Base-by-base conservation (phyloP, 1,140 invertebrate species). In the Pogonomyrmex barbatus region DNA sequence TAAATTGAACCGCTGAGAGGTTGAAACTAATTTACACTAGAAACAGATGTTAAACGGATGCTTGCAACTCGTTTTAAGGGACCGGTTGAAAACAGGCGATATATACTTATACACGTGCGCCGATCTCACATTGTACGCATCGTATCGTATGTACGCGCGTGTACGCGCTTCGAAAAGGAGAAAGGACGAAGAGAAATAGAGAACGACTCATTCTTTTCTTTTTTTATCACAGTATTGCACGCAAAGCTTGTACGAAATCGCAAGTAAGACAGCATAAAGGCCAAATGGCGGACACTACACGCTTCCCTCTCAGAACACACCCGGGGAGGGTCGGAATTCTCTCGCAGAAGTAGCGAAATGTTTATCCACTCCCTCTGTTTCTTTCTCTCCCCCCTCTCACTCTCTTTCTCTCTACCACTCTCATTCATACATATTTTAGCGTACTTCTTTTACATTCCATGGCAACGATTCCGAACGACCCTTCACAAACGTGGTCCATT, bases 221-320 rank as follows among this genome's bases (percentile, higher is more conserved):
- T 42, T 68, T 68, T 92, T 93, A 94, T 94, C 93, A 94, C 92
- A 94, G 93, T 93, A 93, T 91, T 88, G 92, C 92, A 92, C 89
- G 91, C 93, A 93, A 94, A 94, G 92, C 93, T 91, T 93, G 83
- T 93, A 92, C 91, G 89, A 93, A 90, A 89, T 94, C 90, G 92
- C 90, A 93, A 91, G 90, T 92, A 93, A 91, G 92, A 92, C 89
- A 93, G 91, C 91, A 88, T 92, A 89, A 92, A 92, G 92, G 90
- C 92, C 89, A 93, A 93, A 91, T 88, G 88, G 85, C 91, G 77
- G 42, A 92, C 85, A 77, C 89, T 88, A 89, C 81, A 90, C 68
- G 73, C 85, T 89, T 36, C 58, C 42, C 33, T 87, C 36, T 83
- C 67, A 33, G 54, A 63, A 56, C 78, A 76, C 33, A 87, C 84